Evolutionary conservation across 92 coral and sea anemone species (phyloP), one percentile per base, ranked within the genome.

Genomic region (Paramuricea clavata): DNA sequence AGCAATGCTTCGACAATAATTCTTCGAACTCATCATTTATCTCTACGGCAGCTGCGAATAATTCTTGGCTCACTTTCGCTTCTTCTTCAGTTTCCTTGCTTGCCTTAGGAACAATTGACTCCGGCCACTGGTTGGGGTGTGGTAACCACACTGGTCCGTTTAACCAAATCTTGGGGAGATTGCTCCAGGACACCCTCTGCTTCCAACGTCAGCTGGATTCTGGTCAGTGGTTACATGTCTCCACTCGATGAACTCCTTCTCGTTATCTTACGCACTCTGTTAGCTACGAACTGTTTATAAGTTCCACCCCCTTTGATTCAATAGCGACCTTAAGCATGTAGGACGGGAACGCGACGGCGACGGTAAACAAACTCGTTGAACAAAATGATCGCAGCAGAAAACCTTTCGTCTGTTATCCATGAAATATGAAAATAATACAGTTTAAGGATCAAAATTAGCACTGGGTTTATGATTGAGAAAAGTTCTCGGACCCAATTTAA

Each of bases 201-300:
- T 85, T 56, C 62, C 83, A 6, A 85, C 31, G 19, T 85, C 89
- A 17, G 88, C 89, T 34, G 83, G 88, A n/a, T 85, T 41, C 34
- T 69, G 83, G 57, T 85, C 64, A 33, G 75, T 61, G 49, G 36
- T 56, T 22, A 85, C 88, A 61, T 74, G 52, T 31, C 74, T 73
- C 82, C 88, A 85, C 71, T 70, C 81, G 81, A 83, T 70, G 81
- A 47, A 70, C 12, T 47, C 70, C 70, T 83, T 70, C 65, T 49
- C 54, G 2, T 21, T 26, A 83, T 83, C 82, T 84, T 84, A 43
- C 82, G 60, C 73, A 84, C 88, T 72, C 88, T 84, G 60, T 84
- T 72, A 64, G 88, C 74, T 8, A 84, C 88, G 22, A 73, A 85
- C 21, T 85, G 62, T 42, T 85, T 85, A 56, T 85, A 56, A 26